A percentile compares a stretch with the other conserved stretches of the same genome.
These are phyloP conservation scores for Macropodus opercularis DNA, from an alignment of 2,797 vertebrate genomes.

Conservation along the genomic window DNA sequence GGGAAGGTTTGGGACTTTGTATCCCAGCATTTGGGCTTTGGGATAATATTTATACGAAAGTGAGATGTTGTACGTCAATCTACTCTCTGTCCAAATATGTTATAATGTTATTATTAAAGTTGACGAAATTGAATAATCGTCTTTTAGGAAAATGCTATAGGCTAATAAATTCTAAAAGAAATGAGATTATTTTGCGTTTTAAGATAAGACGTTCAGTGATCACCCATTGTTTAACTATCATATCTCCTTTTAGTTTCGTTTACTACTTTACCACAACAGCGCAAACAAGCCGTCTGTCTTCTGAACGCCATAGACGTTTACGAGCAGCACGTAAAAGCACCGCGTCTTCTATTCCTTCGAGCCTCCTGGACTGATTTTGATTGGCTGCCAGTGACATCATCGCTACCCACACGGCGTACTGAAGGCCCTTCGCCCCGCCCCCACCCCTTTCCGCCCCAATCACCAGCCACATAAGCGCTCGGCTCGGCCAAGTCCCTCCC, in stretches of 20 bases:
- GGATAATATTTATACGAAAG: neutral
- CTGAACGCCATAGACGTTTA: constrained; percentile 2
- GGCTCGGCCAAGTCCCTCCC: constrained; percentile 64
- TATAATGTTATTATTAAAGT: too few relatives aligned
- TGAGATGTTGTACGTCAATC: neutral
- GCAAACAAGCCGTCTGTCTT: neutral
- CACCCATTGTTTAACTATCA: neutral
- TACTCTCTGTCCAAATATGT: too few relatives aligned
- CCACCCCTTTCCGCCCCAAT: neutral
- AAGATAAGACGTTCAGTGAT: too few relatives aligned
- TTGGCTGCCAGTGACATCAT: constrained; percentile 95
- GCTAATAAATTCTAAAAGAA: too few relatives aligned
- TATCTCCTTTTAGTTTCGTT: neutral
- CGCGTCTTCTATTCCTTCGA: constrained; percentile 62
- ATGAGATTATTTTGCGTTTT: too few relatives aligned
- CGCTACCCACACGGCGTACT: constrained; percentile 52
- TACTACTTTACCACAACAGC: neutral
- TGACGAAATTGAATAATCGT: too few relatives aligned
- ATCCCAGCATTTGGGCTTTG: too few relatives aligned
- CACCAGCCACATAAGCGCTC: constrained; percentile 55
- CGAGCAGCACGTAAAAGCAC: constrained; percentile 54
- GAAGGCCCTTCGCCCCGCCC: constrained; percentile 55
- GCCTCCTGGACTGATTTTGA: constrained; percentile 76
- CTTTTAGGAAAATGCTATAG: too few relatives aligned
- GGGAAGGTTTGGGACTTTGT: neutral